Evolutionary conservation across 2,888 invertebrate genomes (phyloP).

Genomic region (Craniophora ligustri): DNA sequence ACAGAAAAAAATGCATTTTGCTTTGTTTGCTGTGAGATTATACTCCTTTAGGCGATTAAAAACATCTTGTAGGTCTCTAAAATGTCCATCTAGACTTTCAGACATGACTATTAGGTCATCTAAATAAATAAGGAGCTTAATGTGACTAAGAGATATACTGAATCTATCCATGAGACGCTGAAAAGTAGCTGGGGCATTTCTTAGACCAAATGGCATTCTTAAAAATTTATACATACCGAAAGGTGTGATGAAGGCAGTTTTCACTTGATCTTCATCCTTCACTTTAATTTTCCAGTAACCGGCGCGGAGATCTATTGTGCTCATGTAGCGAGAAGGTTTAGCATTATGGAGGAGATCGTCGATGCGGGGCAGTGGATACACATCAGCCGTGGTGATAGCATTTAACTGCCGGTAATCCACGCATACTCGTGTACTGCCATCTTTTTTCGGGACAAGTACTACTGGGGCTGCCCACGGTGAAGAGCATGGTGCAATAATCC

Average conservation of each 20-base stretch:
- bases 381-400: slow-evolving; percentile 36
- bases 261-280: slow-evolving; percentile 53
- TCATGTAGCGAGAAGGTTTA: slow-evolving; percentile 40
- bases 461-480: slow-evolving; percentile 67
- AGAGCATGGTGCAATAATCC: slow-evolving; percentile 58
- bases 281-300: slow-evolving; percentile 59
- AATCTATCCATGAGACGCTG: slow-evolving; percentile 48
- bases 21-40: slow-evolving; percentile 47
- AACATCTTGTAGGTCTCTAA: slow-evolving; percentile 50
- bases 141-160: slow-evolving; percentile 6
- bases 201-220: slow-evolving; percentile 61
- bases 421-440: slow-evolving; percentile 59
- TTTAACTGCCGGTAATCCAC: slow-evolving; percentile 62
- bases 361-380: not conserved
- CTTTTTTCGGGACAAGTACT: slow-evolving; percentile 63
- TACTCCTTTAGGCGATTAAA: slow-evolving; percentile 41
- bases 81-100: slow-evolving; percentile 43
- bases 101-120: slow-evolving; percentile 62
- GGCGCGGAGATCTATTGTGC: slow-evolving; percentile 50
- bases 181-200: slow-evolving; percentile 51
- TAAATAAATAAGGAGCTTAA: slow-evolving; percentile 49
- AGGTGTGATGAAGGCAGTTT: slow-evolving; percentile 58
- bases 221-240: slow-evolving; percentile 61
- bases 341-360: slow-evolving; percentile 5
- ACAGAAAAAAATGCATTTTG: slow-evolving; percentile 49